Percentiles rank a stretch among this genome's conserved stretches.
Evolutionary conservation across 2,888 invertebrate species (phyloP).

Genomic region (Drosophila multiciliata): DNA sequence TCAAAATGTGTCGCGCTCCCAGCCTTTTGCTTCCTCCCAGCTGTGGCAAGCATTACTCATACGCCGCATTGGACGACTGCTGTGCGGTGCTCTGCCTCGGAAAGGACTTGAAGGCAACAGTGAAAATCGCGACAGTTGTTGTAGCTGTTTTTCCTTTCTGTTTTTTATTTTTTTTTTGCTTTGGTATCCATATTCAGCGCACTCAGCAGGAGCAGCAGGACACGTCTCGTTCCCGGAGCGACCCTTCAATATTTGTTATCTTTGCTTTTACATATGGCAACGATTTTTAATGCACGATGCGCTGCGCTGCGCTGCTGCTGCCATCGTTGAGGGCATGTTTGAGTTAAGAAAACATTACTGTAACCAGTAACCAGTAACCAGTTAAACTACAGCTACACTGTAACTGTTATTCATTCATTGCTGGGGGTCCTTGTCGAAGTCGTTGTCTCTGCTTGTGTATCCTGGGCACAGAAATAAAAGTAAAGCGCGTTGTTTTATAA

Average conservation of each 20-base stretch:
- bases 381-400: slow-evolving; percentile 56
- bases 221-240: slow-evolving; percentile 2
- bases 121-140: slow-evolving; percentile 48
- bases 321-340: slow-evolving; percentile 67
- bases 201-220: not conserved
- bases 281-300: slow-evolving; percentile 76
- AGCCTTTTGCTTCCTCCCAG: slow-evolving; percentile 22
- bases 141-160: not conserved
- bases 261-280: slow-evolving; percentile 76
- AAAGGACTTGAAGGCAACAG: slow-evolving; percentile 45
- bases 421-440: slow-evolving; percentile 19
- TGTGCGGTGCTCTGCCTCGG: slow-evolving; percentile 30
- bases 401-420: slow-evolving; percentile 53
- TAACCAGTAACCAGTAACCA: slow-evolving; percentile 57
- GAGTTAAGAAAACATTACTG: slow-evolving; percentile 77
- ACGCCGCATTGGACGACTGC: slow-evolving; percentile 45
- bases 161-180: not conserved
- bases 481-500: slow-evolving; percentile 78
- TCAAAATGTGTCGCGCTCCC: slow-evolving; percentile 48
- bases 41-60: slow-evolving; percentile 58
- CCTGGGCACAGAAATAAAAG: slow-evolving; percentile 61
- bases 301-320: slow-evolving; percentile 16
- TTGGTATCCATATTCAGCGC: slow-evolving; percentile 11
- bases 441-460: slow-evolving; percentile 27
- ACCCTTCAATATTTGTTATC: slow-evolving; percentile 63